Percentiles rank a stretch among this genome's conserved stretches.
Conservation (phyloP, 2,888 invertebrate genomes). For the Cyaniris semiargus region DNA sequence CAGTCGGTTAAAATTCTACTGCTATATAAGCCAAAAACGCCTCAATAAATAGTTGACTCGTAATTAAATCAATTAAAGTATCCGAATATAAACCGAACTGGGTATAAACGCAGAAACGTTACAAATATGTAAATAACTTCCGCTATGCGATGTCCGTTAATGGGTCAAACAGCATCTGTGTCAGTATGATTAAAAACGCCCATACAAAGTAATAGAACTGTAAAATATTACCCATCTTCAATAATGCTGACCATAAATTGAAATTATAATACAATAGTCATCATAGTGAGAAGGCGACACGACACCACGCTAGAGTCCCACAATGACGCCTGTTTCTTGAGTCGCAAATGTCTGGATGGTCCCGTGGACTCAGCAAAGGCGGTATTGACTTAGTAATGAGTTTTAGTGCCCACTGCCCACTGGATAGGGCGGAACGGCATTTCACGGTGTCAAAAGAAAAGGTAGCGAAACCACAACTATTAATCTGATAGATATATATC, state of each 20-base stretch:
- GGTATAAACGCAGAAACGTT: neutral
- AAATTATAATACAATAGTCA: neutral
- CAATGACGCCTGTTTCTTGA: too few species aligned
- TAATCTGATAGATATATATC: too few species aligned
- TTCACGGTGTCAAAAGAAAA: too few species aligned
- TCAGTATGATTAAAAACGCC: conserved; percentile 3
- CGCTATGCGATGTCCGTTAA: conserved; percentile 2
- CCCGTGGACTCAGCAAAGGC: too few species aligned
- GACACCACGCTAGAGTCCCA: too few species aligned
- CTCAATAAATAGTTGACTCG: conserved; percentile 19
- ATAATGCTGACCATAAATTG: neutral
- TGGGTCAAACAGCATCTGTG: neutral
- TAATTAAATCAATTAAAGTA: neutral
- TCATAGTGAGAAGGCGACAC: neutral
- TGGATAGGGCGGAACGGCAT: too few species aligned
- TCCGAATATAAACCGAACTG: neutral
- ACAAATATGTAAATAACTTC: conserved; percentile 25
- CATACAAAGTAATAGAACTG: neutral
- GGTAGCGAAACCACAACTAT: too few species aligned
- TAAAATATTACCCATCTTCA: conserved; percentile 7
- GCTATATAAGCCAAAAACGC: neutral
- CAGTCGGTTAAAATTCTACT: neutral
- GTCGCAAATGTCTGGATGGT: too few species aligned
- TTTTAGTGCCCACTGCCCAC: too few species aligned
- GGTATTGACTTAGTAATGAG: too few species aligned